Evolutionary conservation across 2,113 vertebrate species (phyloP), one percentile per base, ranked within the genome.

Genomic region (Halichoerus grypus): DNA sequence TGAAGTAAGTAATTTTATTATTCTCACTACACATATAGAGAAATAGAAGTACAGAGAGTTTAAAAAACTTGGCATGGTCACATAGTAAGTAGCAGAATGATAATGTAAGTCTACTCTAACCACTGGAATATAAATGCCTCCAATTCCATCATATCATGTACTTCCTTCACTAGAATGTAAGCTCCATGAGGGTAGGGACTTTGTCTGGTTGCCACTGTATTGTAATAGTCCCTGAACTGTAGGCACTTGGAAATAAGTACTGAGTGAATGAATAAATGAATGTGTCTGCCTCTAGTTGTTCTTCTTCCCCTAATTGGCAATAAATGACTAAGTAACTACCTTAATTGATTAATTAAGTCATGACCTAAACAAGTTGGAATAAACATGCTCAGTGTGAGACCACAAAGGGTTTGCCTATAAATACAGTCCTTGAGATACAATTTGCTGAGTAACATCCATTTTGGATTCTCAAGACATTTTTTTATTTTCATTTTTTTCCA

Each of bases 401-500:
- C 18, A 33, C 2, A 16, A 72, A 67, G 71, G 5, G 21, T 85
- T 61, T 94, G 19, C 81, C 71, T 84, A 61, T 33, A 36, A 93
- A 91, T 82, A 69, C 93, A 89, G 5, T 61, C 31, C 49, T 82
- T 85, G 33, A 97, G 18, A 84, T 76, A 71, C 65, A 97, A 67
- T 77, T 82, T 85, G 18, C 4, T 88, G 42, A 89, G 49, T 67
- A 71, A 53, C 18, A 88, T 33, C 3, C 14, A 14, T 88, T 96
- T 84, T 39, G 7, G n/a, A 94, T 53, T 96, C 28, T 89, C 51
- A 89, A 74, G 16, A 46, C 18, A 42, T 63, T 22, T 77, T 77
- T 61, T 63, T 82, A 19, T 69, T 69, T 69, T 69, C 33, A 21
- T 69, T 69, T 69, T 69, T 36, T 69, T 36, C 15, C 67, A 69